Evolutionary conservation across 2,113 vertebrate genomes (phyloP).

Genomic region (Oreamnos americanus): DNA sequence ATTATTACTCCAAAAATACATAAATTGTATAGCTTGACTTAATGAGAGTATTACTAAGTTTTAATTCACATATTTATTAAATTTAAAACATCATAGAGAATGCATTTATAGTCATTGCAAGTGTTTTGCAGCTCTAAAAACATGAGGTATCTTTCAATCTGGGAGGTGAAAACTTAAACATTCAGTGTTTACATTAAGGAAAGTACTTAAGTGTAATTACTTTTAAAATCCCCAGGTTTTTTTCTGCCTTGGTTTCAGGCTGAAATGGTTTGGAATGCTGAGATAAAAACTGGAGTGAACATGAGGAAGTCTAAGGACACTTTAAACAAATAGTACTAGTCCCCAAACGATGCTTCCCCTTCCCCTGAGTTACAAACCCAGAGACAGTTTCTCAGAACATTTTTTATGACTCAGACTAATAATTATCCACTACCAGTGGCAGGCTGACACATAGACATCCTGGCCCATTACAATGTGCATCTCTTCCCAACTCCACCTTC

Average conservation of each 20-base stretch:
- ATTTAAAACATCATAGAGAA: background rate
- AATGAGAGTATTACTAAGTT: background rate
- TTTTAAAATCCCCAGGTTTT: background rate
- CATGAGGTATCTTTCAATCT: background rate
- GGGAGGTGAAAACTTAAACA: background rate
- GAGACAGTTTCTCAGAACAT: background rate
- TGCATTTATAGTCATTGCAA: background rate
- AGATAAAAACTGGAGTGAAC: background rate
- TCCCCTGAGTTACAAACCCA: background rate
- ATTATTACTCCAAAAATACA: background rate
- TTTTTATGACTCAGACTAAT: background rate
- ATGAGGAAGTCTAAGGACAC: background rate
- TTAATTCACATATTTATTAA: background rate
- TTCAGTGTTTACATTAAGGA: background rate
- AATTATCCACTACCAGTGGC: background rate
- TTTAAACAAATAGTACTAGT: background rate
- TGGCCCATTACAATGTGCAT: rapidly evolving
- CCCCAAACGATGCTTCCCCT: background rate
- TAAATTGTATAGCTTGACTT: background rate
- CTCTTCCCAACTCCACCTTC: background rate
- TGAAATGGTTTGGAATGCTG: background rate
- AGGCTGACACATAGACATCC: background rate
- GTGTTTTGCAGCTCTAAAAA: background rate
- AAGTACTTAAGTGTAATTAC: background rate
- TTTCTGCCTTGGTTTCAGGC: background rate